phyloP scores from a whole-genome alignment of 2,888 invertebrate species.

The Aphodius sticticus region DNA sequence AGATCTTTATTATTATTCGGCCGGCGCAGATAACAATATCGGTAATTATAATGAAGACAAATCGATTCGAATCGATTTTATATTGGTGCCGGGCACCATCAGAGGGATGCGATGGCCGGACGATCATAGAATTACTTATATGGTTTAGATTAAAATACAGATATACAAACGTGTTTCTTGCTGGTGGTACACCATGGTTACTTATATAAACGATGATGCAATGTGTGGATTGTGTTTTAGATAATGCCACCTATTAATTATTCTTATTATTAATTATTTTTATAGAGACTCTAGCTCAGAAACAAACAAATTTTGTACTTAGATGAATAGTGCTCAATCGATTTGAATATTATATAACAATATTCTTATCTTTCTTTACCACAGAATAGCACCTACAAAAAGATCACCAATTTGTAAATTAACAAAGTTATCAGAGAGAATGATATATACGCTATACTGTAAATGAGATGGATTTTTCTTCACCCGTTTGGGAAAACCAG shows the following conservation, averaged over 20 bases:
- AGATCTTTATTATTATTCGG: conserved; percentile 34
- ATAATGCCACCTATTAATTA: no score
- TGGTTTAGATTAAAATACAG: not conserved
- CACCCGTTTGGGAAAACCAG: not conserved
- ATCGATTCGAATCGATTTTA: conserved; percentile 31
- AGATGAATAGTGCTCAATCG: no score
- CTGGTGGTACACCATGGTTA: not conserved
- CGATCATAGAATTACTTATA: not conserved
- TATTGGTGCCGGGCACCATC: conserved; percentile 5
- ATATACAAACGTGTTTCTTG: not conserved
- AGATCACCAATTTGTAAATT: not conserved
- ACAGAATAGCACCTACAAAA: not conserved
- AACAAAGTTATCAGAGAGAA: not conserved
- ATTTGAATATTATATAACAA: no score
- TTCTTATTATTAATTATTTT: no score
- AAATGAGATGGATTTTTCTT: no score
- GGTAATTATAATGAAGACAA: conserved; percentile 37
- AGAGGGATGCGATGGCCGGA: not conserved
- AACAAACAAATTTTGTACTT: no score
- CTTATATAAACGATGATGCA: not conserved
- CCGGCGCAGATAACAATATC: conserved; percentile 34
- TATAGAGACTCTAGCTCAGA: no score
- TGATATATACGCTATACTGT: not conserved
- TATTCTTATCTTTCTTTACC: no score
- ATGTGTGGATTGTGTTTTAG: not conserved